A percentile compares a stretch with the other conserved stretches of the same genome.
These are phyloP conservation scores for Plodia interpunctella DNA, from an alignment of 1,140 invertebrate species.

Conservation along the genomic window DNA sequence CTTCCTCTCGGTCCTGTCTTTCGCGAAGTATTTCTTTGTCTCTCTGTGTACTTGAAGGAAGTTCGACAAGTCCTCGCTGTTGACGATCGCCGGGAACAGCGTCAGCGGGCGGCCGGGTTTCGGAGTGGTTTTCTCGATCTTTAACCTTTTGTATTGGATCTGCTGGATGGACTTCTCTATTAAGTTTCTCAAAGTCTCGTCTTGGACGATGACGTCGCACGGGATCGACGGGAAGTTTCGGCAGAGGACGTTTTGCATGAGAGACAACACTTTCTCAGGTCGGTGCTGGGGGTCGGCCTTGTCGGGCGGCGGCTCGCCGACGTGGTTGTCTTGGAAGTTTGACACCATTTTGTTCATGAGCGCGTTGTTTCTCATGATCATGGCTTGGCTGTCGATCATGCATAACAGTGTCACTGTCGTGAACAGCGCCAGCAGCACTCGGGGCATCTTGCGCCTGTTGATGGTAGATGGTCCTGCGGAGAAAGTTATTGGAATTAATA, in stretches of 20 bases:
- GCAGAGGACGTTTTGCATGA: conserved; percentile 62
- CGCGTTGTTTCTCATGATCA: conserved; percentile 56
- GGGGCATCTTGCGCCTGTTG: not conserved
- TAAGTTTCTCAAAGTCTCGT: conserved; percentile 45
- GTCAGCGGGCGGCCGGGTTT: conserved; percentile 25
- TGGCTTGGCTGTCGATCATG: conserved; percentile 19
- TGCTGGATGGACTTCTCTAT: conserved; percentile 58
- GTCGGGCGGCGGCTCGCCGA: conserved; percentile 17
- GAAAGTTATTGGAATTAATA: not conserved
- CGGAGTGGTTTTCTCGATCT: conserved; percentile 37
- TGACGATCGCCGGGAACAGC: conserved; percentile 35
- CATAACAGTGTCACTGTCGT: not conserved
- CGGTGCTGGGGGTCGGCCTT: conserved; percentile 14
- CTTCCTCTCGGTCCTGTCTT: no score
- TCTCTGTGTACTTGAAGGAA: conserved; percentile 36
- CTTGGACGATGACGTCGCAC: conserved; percentile 49
- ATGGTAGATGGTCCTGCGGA: not conserved
- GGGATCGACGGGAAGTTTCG: conserved; percentile 58
- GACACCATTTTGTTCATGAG: conserved; percentile 61
- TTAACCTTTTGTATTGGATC: conserved; percentile 46
- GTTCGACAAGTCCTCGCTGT: conserved; percentile 49
- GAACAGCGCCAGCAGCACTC: not conserved
- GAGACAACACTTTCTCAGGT: conserved; percentile 27
- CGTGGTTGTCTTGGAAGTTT: conserved; percentile 48
- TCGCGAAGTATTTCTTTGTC: conserved; percentile 18